phyloP scores from a whole-genome alignment of 2,888 invertebrate genomes.

The Orthonychiurus folsomi region DNA sequence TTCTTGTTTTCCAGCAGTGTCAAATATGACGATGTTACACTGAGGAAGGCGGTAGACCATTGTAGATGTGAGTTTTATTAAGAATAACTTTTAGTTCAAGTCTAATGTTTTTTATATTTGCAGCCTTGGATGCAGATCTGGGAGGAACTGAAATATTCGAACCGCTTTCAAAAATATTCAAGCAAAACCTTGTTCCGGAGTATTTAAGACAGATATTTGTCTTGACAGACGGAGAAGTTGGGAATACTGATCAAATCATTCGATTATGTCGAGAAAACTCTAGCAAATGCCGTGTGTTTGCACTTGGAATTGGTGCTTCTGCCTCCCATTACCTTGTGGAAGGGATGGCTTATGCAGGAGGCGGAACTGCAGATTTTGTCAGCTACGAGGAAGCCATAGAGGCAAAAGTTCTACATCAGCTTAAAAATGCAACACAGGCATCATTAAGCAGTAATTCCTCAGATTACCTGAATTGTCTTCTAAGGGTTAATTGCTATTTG shows the following conservation, averaged over 20 bases:
- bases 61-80: conserved; percentile 24
- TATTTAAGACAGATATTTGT: conserved; percentile 42
- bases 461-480: conserved; percentile 4
- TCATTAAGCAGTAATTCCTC: conserved; percentile 26
- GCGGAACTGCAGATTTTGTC: conserved; percentile 43
- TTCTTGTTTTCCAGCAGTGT: conserved; percentile 38
- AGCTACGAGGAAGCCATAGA: conserved; percentile 40
- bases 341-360: conserved; percentile 43
- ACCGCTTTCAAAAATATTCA: conserved; percentile 41
- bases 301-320: conserved; percentile 43
- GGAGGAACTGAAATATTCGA: conserved; percentile 43
- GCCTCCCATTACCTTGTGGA: conserved; percentile 43
- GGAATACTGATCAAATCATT: conserved; percentile 42
- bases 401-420: conserved; percentile 40
- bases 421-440: conserved; percentile 40
- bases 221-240: conserved; percentile 44
- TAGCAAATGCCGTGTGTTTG: conserved; percentile 41
- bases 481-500: not conserved
- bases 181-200: conserved; percentile 28
- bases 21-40: conserved; percentile 34
- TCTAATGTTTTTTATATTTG: conserved; percentile 6
- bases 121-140: conserved; percentile 41
- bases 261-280: conserved; percentile 40
- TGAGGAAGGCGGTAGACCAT: conserved; percentile 33
- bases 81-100: conserved; percentile 6